Conservation (phyloP, 2,888 invertebrate species). For the Pocota personata region DNA sequence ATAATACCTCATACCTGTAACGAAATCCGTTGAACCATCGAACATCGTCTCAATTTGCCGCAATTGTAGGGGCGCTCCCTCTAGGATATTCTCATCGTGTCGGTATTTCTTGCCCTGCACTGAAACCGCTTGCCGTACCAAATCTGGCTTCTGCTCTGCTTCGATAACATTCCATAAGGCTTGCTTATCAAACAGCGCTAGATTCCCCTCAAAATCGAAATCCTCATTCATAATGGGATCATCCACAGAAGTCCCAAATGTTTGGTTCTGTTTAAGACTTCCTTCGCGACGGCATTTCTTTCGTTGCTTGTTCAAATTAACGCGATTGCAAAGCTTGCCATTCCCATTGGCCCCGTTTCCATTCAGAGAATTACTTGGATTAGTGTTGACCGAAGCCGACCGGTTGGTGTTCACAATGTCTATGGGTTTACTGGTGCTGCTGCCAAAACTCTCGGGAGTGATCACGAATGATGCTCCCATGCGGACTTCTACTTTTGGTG, state of each 20-base stretch:
- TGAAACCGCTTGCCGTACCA: constrained; percentile 82
- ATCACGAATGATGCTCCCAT: constrained; percentile 75
- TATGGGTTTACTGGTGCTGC: constrained; percentile 80
- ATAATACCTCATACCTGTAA: constrained; percentile 76
- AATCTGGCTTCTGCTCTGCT: constrained; percentile 85
- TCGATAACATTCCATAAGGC: constrained; percentile 91
- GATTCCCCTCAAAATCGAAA: constrained; percentile 97
- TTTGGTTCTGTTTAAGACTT: constrained; percentile 79
- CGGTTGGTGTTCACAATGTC: constrained; percentile 77
- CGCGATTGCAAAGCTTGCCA: constrained; percentile 57
- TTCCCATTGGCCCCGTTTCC: constrained; percentile 68
- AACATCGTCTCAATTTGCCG: constrained; percentile 87
- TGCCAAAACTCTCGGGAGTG: constrained; percentile 76
- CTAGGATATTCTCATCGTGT: constrained; percentile 94
- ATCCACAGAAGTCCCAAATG: constrained; percentile 81
- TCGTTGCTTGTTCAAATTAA: constrained; percentile 70
- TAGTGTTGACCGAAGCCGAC: constrained; percentile 72
- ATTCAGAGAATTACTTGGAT: constrained; percentile 72
- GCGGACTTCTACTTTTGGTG: constrained; percentile 82
- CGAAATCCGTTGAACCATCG: constrained; percentile 80
- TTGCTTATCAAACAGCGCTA: constrained; percentile 94
- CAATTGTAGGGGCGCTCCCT: constrained; percentile 85
- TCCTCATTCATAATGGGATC: constrained; percentile 85
- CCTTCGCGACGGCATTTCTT: constrained; percentile 79
- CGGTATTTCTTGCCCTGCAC: constrained; percentile 85